These are phyloP conservation scores for Cerastis leucographa DNA, from an alignment of 2,888 invertebrate genomes.

Conservation along the genomic window DNA sequence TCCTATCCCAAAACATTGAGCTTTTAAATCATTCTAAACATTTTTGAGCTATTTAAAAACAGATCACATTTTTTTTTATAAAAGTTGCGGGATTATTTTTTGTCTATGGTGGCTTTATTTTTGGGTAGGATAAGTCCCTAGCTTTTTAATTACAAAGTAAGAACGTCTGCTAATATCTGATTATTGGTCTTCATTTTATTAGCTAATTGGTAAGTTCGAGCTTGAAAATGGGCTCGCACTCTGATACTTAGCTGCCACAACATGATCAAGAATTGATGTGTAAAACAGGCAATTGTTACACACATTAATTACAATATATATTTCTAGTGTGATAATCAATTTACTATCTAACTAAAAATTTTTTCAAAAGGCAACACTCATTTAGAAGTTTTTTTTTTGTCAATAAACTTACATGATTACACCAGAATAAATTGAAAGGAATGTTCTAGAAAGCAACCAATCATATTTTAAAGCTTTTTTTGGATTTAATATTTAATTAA, in stretches of 20 bases:
- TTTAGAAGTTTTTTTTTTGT: not conserved
- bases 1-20: constrained; percentile 19
- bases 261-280: not conserved
- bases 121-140: too few species aligned
- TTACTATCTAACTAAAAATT: constrained; percentile 27
- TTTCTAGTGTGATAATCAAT: constrained; percentile 21
- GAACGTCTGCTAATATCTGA: not conserved
- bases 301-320: constrained; percentile 18
- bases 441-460: constrained; percentile 54
- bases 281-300: constrained; percentile 6
- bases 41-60: constrained; percentile 8
- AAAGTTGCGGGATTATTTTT: not conserved
- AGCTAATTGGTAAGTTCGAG: not conserved
- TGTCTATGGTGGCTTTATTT: not conserved
- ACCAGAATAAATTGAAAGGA: constrained; percentile 41
- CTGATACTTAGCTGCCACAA: not conserved
- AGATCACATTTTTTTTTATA: not conserved
- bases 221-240: not conserved
- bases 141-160: not conserved
- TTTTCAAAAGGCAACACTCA: constrained; percentile 22
- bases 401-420: constrained; percentile 24
- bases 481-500: constrained; percentile 25
- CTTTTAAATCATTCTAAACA: not conserved
- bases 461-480: constrained; percentile 38
- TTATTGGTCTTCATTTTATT: not conserved